Base-by-base conservation (phyloP, 2,113 vertebrate species). In the Morone chrysops region DNA sequence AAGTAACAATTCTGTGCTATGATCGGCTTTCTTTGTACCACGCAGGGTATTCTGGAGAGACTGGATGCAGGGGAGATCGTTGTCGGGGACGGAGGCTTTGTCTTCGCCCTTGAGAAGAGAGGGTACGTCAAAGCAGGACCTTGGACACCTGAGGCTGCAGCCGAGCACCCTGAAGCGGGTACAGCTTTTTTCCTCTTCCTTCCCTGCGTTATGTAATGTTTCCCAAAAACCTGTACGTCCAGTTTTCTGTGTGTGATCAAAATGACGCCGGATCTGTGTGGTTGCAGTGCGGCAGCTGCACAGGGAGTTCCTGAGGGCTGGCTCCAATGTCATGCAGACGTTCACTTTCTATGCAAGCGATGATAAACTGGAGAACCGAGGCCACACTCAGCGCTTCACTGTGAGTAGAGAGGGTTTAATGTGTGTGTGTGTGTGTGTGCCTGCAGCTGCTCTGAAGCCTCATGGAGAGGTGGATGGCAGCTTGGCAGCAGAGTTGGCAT, bases 291-390 rank as follows among this genome's bases (percentile, higher is more conserved):
- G 97, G 41, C 97, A 99, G 95, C 97, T 99, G 93, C 98, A 99
- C 85, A 90, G 97, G 38, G 98, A 99, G 89, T 99, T 99, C 90
- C 95, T 99, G 70, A 95, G 98, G 83, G 96, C 97, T 0, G 98
- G 98, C 14, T 92, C 98, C 8, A 97, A 96, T 78, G 96, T 99
- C 92, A 97, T 99, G 94, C 98, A 99, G 92, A 97, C 98, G 0
- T 99, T 99, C 90, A 99, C 96, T n/a, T 99, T 99, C 83, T 94
- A 99, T 40, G 98, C 98, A 11, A 99, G 97, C 75, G 98, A 99
- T 9, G 98, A 99, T 83, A 99, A 99, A 88, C 95, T 99, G 87
- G 96, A 96, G 93, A 99, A 99, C 95, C 95, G 98, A n/a, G 98
- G 98, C 31, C 95, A 99, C 91, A 95, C 95, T 5, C 96, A 97